Percentiles rank a stretch among this genome's conserved stretches.
Conservation (phyloP, 2,113 vertebrate genomes). For the Abramis brama region DNA sequence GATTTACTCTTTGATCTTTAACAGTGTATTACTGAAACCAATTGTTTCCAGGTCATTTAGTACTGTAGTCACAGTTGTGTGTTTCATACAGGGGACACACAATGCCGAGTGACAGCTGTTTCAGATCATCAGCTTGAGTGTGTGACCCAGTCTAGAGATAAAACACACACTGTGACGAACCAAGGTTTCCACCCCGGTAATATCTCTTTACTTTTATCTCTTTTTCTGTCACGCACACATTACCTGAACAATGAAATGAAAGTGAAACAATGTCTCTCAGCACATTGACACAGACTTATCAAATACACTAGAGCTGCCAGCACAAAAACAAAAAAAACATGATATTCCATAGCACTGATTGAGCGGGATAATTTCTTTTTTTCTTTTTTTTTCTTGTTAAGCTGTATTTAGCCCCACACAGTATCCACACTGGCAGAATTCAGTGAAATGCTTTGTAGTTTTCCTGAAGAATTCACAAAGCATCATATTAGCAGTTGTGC, state of each 20-base stretch:
- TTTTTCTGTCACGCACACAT: neutral
- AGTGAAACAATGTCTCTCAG: neutral
- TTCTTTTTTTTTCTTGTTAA: neutral
- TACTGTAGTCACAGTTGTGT: neutral
- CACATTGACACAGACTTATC: neutral
- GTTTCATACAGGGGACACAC: slow-evolving; percentile 68
- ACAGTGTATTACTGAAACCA: neutral
- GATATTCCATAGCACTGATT: neutral
- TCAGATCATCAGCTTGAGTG: slow-evolving; percentile 76
- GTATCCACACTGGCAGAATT: neutral
- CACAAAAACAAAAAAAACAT: neutral
- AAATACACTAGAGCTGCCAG: slow-evolving; percentile 31
- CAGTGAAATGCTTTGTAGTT: neutral
- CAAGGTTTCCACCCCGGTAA: slow-evolving; percentile 69
- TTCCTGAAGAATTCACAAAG: no score
- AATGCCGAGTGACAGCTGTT: slow-evolving; percentile 73
- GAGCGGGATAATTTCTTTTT: neutral
- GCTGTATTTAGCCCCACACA: neutral
- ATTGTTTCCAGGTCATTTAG: neutral
- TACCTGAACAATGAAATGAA: no score
- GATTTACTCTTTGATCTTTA: neutral
- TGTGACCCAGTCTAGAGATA: slow-evolving; percentile 66
- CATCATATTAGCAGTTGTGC: neutral
- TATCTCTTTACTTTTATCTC: neutral
- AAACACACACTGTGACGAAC: slow-evolving; percentile 74